Percentiles rank a stretch among this genome's conserved stretches.
phyloP scores from a whole-genome alignment of 2,797 vertebrate species.

The Eleutherodactylus coqui region DNA sequence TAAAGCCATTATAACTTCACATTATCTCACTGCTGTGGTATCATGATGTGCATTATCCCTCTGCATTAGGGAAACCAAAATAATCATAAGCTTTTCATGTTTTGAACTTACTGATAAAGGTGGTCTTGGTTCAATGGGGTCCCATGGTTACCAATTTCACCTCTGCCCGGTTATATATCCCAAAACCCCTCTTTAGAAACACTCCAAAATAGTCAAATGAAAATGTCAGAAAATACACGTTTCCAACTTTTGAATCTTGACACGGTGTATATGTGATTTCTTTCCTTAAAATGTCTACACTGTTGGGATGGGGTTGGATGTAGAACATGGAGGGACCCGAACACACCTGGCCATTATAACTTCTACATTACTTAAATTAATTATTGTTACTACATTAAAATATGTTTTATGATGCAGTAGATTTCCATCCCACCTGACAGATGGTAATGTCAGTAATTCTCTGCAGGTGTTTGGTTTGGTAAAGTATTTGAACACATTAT shows the following conservation, averaged over 20 bases:
- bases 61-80: no score
- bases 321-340: not conserved
- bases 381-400: slow-evolving; percentile 39
- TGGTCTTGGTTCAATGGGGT: no score
- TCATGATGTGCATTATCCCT: no score
- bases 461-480: slow-evolving; percentile 38
- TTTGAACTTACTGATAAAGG: no score
- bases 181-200: not conserved
- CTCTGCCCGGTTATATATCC: no score
- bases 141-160: no score
- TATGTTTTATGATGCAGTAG: slow-evolving; percentile 16
- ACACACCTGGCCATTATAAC: slow-evolving; percentile 40
- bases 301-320: not conserved
- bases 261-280: not conserved
- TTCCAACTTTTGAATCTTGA: not conserved
- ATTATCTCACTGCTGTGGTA: no score
- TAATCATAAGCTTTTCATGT: no score
- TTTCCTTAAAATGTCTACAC: not conserved
- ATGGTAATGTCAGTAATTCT: slow-evolving; percentile 18
- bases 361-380: slow-evolving; percentile 32
- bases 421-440: slow-evolving; percentile 7
- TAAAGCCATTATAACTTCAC: no score
- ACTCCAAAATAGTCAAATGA: not conserved
- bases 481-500: slow-evolving; percentile 37
- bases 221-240: no score